Evolutionary conservation across 2,888 invertebrate species (phyloP).

Genomic region (Eupithecia vulgata): DNA sequence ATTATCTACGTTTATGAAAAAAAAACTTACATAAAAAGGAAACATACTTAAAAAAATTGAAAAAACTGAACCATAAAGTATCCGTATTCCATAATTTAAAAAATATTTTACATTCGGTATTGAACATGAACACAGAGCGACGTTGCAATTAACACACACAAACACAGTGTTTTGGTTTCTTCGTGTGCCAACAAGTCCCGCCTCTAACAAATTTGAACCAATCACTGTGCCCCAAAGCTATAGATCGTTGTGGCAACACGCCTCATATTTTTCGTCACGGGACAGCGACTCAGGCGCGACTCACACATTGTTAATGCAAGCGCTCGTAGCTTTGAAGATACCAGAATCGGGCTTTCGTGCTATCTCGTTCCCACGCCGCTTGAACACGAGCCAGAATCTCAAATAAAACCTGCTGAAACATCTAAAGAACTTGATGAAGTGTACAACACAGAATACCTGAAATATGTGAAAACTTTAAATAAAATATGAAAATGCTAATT

Average conservation of each 20-base stretch:
- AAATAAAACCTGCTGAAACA: slow-evolving; percentile 17
- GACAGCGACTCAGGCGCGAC: slow-evolving; percentile 83
- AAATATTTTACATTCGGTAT: slow-evolving; percentile 63
- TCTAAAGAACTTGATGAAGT: slow-evolving; percentile 5
- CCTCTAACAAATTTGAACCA: slow-evolving; percentile 78
- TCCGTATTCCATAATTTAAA: slow-evolving; percentile 43
- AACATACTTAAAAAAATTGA: not conserved
- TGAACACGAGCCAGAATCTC: slow-evolving; percentile 40
- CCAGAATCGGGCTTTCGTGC: slow-evolving; percentile 72
- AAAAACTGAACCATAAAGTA: slow-evolving; percentile 21
- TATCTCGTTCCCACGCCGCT: slow-evolving; percentile 71
- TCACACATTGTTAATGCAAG: slow-evolving; percentile 81
- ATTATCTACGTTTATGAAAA: not conserved
- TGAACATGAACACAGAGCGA: slow-evolving; percentile 73
- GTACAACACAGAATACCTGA: not conserved
- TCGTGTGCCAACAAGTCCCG: slow-evolving; percentile 78
- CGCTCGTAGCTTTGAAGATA: slow-evolving; percentile 78
- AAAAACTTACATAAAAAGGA: slow-evolving; percentile 15
- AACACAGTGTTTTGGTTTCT: slow-evolving; percentile 62
- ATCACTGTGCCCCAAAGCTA: slow-evolving; percentile 69
- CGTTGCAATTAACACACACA: slow-evolving; percentile 82
- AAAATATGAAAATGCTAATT: not conserved
- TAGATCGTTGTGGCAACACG: slow-evolving; percentile 82
- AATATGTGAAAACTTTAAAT: slow-evolving; percentile 7
- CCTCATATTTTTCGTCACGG: slow-evolving; percentile 82